Evolutionary conservation across 1,140 invertebrate genomes (phyloP).

Genomic region (Phocides pigmalion): DNA sequence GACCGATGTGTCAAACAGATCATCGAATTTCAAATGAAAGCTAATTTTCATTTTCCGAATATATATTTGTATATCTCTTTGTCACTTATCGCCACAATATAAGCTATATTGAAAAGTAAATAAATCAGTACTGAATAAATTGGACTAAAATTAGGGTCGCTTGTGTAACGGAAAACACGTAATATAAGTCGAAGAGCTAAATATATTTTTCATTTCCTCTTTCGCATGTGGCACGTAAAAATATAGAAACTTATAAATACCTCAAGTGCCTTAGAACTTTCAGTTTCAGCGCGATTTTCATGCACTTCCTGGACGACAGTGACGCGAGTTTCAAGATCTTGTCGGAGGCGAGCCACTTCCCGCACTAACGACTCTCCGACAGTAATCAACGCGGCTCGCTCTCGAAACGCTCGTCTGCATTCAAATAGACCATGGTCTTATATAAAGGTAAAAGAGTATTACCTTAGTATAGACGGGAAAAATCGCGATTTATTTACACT

Average conservation of each 20-base stretch:
- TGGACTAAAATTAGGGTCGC: too few relatives aligned
- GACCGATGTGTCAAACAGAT: too few relatives aligned
- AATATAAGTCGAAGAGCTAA: too few relatives aligned
- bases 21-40: too few relatives aligned
- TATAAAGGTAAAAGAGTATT: too few relatives aligned
- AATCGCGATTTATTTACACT: not conserved
- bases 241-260: slow-evolving; percentile 32
- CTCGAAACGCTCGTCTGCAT: slow-evolving; percentile 56
- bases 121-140: too few relatives aligned
- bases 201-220: slow-evolving; percentile 1
- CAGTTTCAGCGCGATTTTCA: slow-evolving; percentile 42
- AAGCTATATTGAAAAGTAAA: too few relatives aligned
- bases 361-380: slow-evolving; percentile 69
- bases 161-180: too few relatives aligned
- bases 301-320: slow-evolving; percentile 44
- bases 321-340: slow-evolving; percentile 52
- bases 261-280: slow-evolving; percentile 50
- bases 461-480: too few relatives aligned
- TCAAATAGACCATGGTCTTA: not conserved
- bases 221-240: not conserved
- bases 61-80: too few relatives aligned
- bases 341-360: slow-evolving; percentile 60
- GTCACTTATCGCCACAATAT: too few relatives aligned
- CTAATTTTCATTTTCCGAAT: too few relatives aligned
- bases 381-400: slow-evolving; percentile 57